Evolutionary conservation across 2,113 vertebrate genomes (phyloP).

Genomic region (Dolichotis patagonum): DNA sequence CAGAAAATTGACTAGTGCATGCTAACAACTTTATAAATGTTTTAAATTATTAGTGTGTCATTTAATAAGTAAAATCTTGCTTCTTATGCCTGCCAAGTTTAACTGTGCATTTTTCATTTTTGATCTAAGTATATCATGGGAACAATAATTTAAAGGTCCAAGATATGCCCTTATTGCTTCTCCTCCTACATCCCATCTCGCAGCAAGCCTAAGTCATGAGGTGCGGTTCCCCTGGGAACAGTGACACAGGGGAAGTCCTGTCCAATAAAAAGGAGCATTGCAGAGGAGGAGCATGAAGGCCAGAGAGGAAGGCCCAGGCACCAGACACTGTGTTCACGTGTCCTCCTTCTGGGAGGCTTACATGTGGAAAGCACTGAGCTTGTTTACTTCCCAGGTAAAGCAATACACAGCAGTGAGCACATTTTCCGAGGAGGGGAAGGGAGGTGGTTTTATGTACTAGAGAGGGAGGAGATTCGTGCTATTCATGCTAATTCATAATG

Average conservation of each 20-base stretch:
- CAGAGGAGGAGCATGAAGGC: not conserved
- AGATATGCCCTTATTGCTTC: not conserved
- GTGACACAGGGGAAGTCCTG: not conserved
- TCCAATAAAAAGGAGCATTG: not conserved
- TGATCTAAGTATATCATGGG: not conserved
- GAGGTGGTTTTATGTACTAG: not conserved
- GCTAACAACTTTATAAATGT: not conserved
- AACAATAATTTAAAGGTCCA: not conserved
- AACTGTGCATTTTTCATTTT: constrained; percentile 10
- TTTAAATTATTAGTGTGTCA: not conserved
- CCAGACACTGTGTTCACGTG: not conserved
- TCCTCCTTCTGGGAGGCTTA: not conserved
- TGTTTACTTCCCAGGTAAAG: not conserved
- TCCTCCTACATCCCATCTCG: not conserved
- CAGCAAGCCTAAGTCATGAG: not conserved
- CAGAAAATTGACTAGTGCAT: not conserved
- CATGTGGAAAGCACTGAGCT: not conserved
- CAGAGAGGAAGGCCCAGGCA: not conserved
- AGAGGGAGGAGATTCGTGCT: not conserved
- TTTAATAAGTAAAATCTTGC: not conserved
- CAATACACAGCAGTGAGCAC: not conserved
- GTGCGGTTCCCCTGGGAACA: not conserved
- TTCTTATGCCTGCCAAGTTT: not conserved
- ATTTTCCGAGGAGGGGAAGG: not conserved
- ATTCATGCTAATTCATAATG: not conserved